phyloP scores from a whole-genome alignment of 1,140 invertebrate species.

The Potamilus streckersoni region DNA sequence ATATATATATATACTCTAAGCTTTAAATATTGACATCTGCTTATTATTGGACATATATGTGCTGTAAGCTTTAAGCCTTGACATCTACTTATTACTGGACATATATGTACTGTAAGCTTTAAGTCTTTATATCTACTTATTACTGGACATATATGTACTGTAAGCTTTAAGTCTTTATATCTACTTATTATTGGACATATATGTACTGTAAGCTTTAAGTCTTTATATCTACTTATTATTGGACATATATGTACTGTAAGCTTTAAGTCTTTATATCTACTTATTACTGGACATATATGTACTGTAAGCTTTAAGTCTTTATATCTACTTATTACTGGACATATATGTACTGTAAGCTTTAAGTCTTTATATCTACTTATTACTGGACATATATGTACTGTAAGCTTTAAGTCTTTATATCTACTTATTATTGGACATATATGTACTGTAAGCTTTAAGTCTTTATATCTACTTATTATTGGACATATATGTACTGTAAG shows the following conservation, averaged over 20 bases:
- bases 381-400: neutral
- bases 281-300: no score
- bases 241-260: neutral
- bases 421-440: no score
- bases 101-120: constrained; percentile 69
- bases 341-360: constrained; percentile 56
- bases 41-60: neutral
- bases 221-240: no score
- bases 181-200: neutral
- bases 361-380: neutral
- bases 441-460: no score
- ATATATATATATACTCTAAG: constrained; percentile 52
- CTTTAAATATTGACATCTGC: neutral
- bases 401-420: neutral
- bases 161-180: constrained; percentile 35
- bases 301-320: constrained; percentile 54
- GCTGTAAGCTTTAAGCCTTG: no score
- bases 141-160: constrained; percentile 37
- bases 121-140: constrained; percentile 75
- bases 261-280: constrained; percentile 80
- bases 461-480: no score
- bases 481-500: neutral
- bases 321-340: neutral
- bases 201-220: no score
- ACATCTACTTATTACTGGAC: no score